Evolutionary conservation across 2,888 invertebrate species (phyloP).

Genomic region (Drosophila anceps): DNA sequence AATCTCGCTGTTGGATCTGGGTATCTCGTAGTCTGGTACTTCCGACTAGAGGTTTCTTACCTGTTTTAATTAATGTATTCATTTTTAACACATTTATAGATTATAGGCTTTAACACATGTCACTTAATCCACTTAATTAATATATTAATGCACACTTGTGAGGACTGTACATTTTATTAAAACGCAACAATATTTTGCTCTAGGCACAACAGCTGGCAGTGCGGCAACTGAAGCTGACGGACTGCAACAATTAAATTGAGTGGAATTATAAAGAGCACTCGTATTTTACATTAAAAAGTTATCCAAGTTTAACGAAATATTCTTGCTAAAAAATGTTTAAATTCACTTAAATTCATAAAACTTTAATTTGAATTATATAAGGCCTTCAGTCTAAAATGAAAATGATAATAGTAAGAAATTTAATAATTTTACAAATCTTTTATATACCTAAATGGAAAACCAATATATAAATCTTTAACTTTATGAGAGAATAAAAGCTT

Average conservation of each 20-base stretch:
- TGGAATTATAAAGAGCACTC: neutral
- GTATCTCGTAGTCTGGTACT: too few relatives aligned
- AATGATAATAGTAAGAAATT: too few relatives aligned
- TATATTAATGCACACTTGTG: neutral
- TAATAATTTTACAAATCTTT: too few relatives aligned
- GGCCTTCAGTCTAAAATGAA: too few relatives aligned
- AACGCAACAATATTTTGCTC: neutral
- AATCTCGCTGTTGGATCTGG: too few relatives aligned
- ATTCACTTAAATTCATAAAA: neutral
- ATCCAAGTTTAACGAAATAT: neutral
- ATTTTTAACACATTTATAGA: neutral
- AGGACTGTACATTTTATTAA: neutral
- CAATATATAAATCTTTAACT: neutral
- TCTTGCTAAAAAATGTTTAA: neutral
- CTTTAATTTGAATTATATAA: too few relatives aligned
- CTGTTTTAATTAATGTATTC: neutral
- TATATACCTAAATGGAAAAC: neutral
- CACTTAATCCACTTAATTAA: neutral
- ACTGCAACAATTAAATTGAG: neutral
- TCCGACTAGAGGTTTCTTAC: too few relatives aligned
- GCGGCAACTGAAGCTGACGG: too few relatives aligned
- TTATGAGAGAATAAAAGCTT: too few relatives aligned
- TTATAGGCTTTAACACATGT: neutral
- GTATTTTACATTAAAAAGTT: neutral
- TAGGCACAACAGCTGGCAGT: neutral